Evolutionary conservation across 2,888 invertebrate species (phyloP).

Genomic region (Limnephilus marmoratus): DNA sequence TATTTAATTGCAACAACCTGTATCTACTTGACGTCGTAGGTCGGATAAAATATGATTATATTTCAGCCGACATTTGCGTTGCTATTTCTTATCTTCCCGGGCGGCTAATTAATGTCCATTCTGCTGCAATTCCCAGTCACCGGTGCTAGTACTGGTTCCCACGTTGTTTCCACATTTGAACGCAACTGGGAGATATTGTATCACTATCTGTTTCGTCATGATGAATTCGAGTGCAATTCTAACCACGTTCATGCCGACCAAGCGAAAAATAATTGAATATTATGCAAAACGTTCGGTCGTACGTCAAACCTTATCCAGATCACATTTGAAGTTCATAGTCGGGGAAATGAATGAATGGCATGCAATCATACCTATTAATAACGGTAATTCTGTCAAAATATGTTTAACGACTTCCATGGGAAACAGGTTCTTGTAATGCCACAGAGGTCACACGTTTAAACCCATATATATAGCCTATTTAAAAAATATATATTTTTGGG

Average conservation of each 20-base stretch:
- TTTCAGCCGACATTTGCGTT: slow-evolving; percentile 10
- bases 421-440: too few relatives aligned
- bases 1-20: background rate
- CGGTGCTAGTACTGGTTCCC: background rate
- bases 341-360: too few relatives aligned
- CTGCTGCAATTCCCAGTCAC: background rate
- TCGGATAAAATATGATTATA: background rate
- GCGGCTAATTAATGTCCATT: slow-evolving; percentile 29
- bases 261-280: background rate
- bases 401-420: too few relatives aligned
- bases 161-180: background rate
- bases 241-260: background rate
- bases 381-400: too few relatives aligned
- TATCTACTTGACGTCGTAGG: background rate
- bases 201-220: background rate
- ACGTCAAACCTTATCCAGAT: background rate
- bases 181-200: slow-evolving; percentile 4
- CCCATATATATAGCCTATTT: too few relatives aligned
- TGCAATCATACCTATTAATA: too few relatives aligned
- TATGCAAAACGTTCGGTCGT: background rate
- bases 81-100: slow-evolving; percentile 15
- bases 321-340: too few relatives aligned
- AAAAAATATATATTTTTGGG: too few relatives aligned
- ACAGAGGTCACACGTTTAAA: too few relatives aligned
- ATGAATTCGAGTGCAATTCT: background rate